These are phyloP conservation scores for Rhyacophila evoluta DNA, from an alignment of 2,888 invertebrate genomes.

Conservation along the genomic window DNA sequence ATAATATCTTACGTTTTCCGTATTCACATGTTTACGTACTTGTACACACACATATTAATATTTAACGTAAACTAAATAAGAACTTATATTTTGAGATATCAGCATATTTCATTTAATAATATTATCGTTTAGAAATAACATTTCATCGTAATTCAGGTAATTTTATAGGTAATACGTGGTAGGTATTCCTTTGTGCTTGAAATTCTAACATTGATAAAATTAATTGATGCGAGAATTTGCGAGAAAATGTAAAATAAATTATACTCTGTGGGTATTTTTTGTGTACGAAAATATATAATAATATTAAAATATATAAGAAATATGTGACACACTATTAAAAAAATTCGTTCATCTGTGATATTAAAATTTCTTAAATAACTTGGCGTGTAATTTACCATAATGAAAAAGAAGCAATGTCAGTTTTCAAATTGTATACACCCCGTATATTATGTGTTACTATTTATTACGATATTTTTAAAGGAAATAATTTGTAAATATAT, in stretches of 20 bases:
- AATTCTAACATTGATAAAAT: not conserved
- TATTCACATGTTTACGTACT: too few species aligned
- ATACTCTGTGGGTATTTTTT: not conserved
- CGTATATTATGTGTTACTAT: too few species aligned
- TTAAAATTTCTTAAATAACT: constrained; percentile 8
- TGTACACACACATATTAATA: too few species aligned
- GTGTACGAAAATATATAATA: too few species aligned
- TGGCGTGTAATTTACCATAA: not conserved
- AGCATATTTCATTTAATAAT: not conserved
- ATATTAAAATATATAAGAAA: too few species aligned
- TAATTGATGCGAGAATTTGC: not conserved
- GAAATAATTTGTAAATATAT: too few species aligned
- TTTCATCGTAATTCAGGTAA: not conserved
- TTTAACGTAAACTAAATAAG: too few species aligned
- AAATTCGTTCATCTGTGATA: not conserved
- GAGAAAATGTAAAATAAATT: not conserved
- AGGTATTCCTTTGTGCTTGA: not conserved
- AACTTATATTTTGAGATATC: too few species aligned
- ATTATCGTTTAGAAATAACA: not conserved
- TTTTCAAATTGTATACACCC: not conserved
- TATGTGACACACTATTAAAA: not conserved
- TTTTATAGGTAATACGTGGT: not conserved
- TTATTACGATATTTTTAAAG: too few species aligned
- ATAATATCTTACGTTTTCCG: too few species aligned
- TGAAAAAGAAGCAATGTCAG: not conserved